phyloP scores from a whole-genome alignment of 2,888 invertebrate species.

The Drosophila monieri region DNA sequence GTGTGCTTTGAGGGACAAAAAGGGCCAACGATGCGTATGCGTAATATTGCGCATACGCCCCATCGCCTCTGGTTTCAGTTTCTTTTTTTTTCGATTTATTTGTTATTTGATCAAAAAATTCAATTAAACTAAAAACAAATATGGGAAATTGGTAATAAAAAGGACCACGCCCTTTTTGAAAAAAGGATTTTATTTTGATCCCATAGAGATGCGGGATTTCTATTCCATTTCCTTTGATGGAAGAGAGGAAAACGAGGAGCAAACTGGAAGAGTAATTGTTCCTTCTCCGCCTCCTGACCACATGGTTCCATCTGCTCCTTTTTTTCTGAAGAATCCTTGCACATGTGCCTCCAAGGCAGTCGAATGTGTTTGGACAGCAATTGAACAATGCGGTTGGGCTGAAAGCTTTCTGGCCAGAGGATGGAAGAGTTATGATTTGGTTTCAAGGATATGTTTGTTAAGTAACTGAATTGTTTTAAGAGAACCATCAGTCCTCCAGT shows the following conservation, averaged over 20 bases:
- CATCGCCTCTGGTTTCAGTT: conserved; percentile 12
- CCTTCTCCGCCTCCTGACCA: background rate
- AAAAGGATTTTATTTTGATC: conserved; percentile 9
- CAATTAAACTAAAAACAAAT: conserved; percentile 49
- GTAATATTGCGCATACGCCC: conserved; percentile 52
- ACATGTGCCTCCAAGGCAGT: conserved; percentile 1
- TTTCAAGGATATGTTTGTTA: too few relatives aligned
- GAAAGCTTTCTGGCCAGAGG: conserved; percentile 1
- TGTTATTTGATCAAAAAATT: conserved; percentile 39
- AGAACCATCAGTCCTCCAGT: background rate
- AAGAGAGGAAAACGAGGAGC: background rate
- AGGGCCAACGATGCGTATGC: conserved; percentile 45
- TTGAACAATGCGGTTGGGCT: conserved; percentile 16
- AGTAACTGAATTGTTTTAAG: too few relatives aligned
- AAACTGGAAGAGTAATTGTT: conserved; percentile 17
- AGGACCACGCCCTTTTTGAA: conserved; percentile 54
- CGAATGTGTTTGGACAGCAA: conserved; percentile 8
- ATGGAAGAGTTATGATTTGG: background rate
- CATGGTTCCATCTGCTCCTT: background rate
- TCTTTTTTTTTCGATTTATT: conserved; percentile 25
- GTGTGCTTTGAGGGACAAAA: background rate
- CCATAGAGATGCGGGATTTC: conserved; percentile 13
- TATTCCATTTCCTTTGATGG: too few relatives aligned
- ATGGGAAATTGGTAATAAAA: conserved; percentile 6
- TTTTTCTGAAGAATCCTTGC: background rate